A percentile compares a stretch with the other conserved stretches of the same genome.
Evolutionary conservation across 1,140 invertebrate species (phyloP).

Genomic region (Leptopilina clavipes): DNA sequence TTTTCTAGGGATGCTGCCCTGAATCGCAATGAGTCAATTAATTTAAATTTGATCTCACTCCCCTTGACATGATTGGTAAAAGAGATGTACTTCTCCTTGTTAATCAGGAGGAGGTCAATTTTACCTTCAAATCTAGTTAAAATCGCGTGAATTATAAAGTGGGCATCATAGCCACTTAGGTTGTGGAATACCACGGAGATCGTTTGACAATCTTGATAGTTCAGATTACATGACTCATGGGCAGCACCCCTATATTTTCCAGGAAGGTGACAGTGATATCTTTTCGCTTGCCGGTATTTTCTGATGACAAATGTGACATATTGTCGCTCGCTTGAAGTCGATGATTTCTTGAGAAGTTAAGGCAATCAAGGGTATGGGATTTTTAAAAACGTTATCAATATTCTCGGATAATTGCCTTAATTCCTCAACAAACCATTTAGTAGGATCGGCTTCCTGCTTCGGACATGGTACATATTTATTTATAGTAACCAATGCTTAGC

Average conservation of each 20-base stretch:
- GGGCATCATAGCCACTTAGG: slow-evolving; percentile 45
- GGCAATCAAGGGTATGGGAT: neutral
- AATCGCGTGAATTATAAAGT: slow-evolving; percentile 43
- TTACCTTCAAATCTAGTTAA: slow-evolving; percentile 37
- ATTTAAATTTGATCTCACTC: slow-evolving; percentile 49
- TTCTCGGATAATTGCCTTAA: neutral
- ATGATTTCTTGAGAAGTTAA: neutral
- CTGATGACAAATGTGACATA: slow-evolving; percentile 29
- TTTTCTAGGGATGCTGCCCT: no score
- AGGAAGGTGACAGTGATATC: slow-evolving; percentile 45
- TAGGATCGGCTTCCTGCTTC: neutral
- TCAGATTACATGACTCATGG: slow-evolving; percentile 24
- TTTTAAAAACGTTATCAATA: neutral
- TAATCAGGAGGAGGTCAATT: slow-evolving; percentile 46
- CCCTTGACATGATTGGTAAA: slow-evolving; percentile 49
- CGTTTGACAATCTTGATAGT: slow-evolving; percentile 45
- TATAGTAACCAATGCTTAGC: slow-evolving; percentile 39
- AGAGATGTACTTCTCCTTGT: slow-evolving; percentile 55
- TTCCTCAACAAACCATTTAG: neutral
- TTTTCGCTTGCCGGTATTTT: neutral
- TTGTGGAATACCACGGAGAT: slow-evolving; percentile 52
- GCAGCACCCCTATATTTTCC: slow-evolving; percentile 39
- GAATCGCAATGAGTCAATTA: slow-evolving; percentile 45
- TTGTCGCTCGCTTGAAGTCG: neutral
- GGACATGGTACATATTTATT: neutral